Evolutionary conservation across 2,797 vertebrate species (phyloP).

Genomic region (Lemur catta): DNA sequence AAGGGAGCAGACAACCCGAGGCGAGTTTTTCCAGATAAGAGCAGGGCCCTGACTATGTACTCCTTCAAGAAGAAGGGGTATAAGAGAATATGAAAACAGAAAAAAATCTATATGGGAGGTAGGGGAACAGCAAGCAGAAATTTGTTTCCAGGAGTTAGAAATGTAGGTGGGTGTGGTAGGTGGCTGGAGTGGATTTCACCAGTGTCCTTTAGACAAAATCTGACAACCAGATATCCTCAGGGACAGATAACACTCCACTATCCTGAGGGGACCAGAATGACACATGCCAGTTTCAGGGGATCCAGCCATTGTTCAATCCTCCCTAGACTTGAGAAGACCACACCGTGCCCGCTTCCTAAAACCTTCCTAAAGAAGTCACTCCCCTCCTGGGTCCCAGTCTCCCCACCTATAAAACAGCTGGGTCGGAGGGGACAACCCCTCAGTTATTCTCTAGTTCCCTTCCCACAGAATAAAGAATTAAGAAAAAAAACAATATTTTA

Average conservation of each 20-base stretch:
- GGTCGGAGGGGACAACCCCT: neutral
- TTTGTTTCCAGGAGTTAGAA: neutral
- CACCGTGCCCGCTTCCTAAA: neutral
- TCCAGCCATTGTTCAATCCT: neutral
- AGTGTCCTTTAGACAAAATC: neutral
- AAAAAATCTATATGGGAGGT: neutral
- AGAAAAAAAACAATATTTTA: neutral
- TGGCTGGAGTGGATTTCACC: neutral
- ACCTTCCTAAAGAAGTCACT: neutral
- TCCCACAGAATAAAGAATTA: neutral
- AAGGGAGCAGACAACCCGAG: neutral
- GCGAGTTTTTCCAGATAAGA: neutral
- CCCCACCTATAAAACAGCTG: neutral
- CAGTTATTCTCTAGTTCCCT: neutral
- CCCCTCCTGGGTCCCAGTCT: neutral
- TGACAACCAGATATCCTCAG: neutral
- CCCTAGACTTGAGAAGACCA: neutral
- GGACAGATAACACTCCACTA: neutral
- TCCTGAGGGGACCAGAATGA: neutral
- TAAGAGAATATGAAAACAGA: neutral
- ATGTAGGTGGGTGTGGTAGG: neutral
- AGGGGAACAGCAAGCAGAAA: neutral
- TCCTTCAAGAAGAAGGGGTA: neutral
- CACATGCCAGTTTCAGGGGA: neutral
- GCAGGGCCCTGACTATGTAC: neutral